Percentiles rank a stretch among this genome's conserved stretches.
These are phyloP conservation scores for Tamandua tetradactyla DNA, from an alignment of 2,797 vertebrate genomes.

Conservation along the genomic window DNA sequence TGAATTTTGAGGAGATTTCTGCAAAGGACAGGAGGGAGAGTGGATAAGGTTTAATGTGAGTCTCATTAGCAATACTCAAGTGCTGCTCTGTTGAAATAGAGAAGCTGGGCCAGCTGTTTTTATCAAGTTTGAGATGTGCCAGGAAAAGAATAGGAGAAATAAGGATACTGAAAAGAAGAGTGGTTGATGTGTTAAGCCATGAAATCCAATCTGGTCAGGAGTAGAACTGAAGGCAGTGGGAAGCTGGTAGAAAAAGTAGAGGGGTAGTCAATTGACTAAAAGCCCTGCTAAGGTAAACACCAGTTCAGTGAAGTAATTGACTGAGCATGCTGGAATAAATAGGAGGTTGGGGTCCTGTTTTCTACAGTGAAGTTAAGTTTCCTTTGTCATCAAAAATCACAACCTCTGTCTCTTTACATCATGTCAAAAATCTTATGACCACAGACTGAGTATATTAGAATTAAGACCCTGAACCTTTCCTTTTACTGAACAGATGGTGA, in stretches of 20 bases:
- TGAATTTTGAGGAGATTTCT: not conserved
- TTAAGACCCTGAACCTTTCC: not conserved
- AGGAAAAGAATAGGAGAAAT: not conserved
- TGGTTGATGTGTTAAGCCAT: not conserved
- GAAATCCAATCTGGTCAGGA: not conserved
- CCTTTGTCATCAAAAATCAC: not conserved
- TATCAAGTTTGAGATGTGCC: not conserved
- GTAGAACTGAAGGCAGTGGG: not conserved
- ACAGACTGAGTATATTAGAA: not conserved
- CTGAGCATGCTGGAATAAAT: not conserved
- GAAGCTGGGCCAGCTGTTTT: not conserved
- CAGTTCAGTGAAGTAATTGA: too few species aligned
- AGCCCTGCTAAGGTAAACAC: not conserved
- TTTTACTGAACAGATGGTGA: not conserved
- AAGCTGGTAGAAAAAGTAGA: not conserved
- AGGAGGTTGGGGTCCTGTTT: not conserved
- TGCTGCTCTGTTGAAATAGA: not conserved
- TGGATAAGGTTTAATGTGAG: too few species aligned
- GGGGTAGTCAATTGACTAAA: not conserved
- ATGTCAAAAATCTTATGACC: not conserved
- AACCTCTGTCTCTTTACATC: not conserved
- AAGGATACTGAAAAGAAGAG: fast-evolving
- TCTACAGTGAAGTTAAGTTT: not conserved
- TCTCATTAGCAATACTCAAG: not conserved
- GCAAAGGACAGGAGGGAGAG: not conserved